Base-by-base conservation (phyloP, 2,888 invertebrate genomes). In the Trisateles emortualis region DNA sequence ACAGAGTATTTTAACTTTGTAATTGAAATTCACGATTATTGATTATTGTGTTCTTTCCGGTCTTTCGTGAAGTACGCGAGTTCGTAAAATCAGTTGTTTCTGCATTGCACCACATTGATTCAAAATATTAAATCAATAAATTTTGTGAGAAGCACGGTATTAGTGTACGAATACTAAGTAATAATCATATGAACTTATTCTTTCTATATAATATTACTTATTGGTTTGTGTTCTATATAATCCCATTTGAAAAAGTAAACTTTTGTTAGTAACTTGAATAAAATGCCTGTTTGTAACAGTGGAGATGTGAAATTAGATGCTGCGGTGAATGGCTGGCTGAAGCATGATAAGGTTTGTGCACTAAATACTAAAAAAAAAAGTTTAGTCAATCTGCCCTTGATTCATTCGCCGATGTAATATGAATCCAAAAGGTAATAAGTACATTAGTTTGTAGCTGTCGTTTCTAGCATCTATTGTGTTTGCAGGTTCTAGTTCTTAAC, bases 241-340 rank as follows among this genome's bases (percentile, higher is more conserved):
- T 33, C 33, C 5, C 2, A 14, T 33, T 49, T 26, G 9, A 30
- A 11, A n/a, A 5, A 13, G 0, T 10, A 5, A 10, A 26, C 14
- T 51, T 36, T 2, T 19, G 5, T 33, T 33, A 16, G 3, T 44
- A 46, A 40, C 38, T 35, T 52, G 16, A 39, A 13, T 51, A 76
- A 63, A 70, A 86, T 86, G 83, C 58, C 77, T 46, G 46, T 64
- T 35, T 82, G 81, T 61, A 83, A 87, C 3, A 94, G 94, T 61
- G 94, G 94, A 44, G 91, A 94, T 73, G 50, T 69, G 22, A 91
- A 93, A 66, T 84, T 97, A 52, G 95, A 96, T 81, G 80, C 87
- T 10, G 96, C 95, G 81, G 94, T 97, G 10, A 86, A 93, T 11
- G 94, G 95, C 68, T 98, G 97, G 97, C 79, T 97, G 3, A 82